phyloP scores from a whole-genome alignment of 2,113 vertebrate species.

The Anser cygnoides region DNA sequence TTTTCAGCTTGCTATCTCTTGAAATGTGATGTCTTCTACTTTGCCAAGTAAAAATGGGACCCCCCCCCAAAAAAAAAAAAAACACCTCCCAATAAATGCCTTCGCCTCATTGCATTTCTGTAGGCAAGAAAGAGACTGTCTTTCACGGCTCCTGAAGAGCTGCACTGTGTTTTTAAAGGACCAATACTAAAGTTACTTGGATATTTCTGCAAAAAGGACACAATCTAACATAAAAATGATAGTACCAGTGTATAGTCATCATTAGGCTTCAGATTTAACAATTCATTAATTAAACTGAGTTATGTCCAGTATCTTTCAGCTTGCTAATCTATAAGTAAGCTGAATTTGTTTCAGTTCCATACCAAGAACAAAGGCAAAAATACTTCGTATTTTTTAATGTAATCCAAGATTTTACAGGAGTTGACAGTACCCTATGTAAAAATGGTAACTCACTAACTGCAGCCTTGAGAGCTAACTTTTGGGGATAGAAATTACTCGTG shows the following conservation, averaged over 20 bases:
- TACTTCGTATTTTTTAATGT: background rate
- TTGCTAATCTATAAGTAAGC: background rate
- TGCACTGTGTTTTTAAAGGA: constrained; percentile 9
- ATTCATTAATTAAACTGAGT: background rate
- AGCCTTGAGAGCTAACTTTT: background rate
- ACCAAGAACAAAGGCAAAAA: background rate
- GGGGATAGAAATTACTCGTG: background rate
- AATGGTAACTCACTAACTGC: background rate
- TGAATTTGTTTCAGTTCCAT: background rate
- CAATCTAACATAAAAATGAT: background rate
- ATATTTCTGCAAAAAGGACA: background rate
- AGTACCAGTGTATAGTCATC: background rate
- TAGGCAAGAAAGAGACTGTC: background rate
- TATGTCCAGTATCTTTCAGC: background rate
- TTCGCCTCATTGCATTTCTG: background rate
- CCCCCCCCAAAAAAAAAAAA: too few species aligned
- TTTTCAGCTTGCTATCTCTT: background rate
- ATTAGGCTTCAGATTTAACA: constrained; percentile 19
- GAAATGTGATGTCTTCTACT: background rate
- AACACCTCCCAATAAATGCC: background rate
- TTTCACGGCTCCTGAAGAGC: background rate
- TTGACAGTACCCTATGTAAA: background rate
- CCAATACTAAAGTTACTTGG: background rate
- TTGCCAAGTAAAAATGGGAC: background rate
- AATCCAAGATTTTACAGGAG: background rate